Conservation (phyloP, 2,113 vertebrate species). For the Takifugu bimaculatus region DNA sequence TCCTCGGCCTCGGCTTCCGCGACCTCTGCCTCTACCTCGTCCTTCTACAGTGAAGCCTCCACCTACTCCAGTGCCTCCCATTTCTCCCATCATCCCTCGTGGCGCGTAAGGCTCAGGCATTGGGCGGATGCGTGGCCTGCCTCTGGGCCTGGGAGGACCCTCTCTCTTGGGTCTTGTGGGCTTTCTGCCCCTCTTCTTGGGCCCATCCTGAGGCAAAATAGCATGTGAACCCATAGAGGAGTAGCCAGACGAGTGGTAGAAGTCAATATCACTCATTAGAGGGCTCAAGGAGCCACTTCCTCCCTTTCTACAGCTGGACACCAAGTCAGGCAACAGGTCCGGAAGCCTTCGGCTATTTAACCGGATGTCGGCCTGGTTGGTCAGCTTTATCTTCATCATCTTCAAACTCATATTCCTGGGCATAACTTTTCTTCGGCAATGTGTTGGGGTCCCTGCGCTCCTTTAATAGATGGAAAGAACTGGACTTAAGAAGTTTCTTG, state of each 20-base stretch:
- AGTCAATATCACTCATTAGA: slow-evolving; percentile 87
- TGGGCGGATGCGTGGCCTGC: slow-evolving; percentile 85
- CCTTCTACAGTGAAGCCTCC: slow-evolving; percentile 61
- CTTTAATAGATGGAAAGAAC: slow-evolving; percentile 88
- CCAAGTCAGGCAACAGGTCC: slow-evolving; percentile 85
- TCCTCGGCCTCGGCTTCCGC: slow-evolving; percentile 71
- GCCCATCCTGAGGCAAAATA: slow-evolving; percentile 75
- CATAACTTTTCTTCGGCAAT: slow-evolving; percentile 88
- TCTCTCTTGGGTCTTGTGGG: slow-evolving; percentile 89
- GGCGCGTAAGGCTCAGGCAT: slow-evolving; percentile 80
- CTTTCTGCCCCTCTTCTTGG: slow-evolving; percentile 86
- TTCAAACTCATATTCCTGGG: slow-evolving; percentile 93
- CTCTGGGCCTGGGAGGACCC: slow-evolving; percentile 84
- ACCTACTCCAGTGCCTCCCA: slow-evolving; percentile 57
- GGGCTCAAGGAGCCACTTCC: slow-evolving; percentile 81
- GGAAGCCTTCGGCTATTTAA: slow-evolving; percentile 88
- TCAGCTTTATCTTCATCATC: slow-evolving; percentile 90
- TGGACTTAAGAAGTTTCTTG: slow-evolving; percentile 91
- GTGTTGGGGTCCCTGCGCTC: slow-evolving; percentile 86
- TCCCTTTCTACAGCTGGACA: slow-evolving; percentile 86
- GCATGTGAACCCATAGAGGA: slow-evolving; percentile 71
- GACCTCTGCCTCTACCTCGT: slow-evolving; percentile 65
- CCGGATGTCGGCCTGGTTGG: slow-evolving; percentile 88
- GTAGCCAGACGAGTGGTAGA: slow-evolving; percentile 80
- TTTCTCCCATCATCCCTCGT: slow-evolving; percentile 71